These are phyloP conservation scores for Helobdella robusta DNA, from an alignment of 2,888 invertebrate species.

Conservation along the genomic window DNA sequence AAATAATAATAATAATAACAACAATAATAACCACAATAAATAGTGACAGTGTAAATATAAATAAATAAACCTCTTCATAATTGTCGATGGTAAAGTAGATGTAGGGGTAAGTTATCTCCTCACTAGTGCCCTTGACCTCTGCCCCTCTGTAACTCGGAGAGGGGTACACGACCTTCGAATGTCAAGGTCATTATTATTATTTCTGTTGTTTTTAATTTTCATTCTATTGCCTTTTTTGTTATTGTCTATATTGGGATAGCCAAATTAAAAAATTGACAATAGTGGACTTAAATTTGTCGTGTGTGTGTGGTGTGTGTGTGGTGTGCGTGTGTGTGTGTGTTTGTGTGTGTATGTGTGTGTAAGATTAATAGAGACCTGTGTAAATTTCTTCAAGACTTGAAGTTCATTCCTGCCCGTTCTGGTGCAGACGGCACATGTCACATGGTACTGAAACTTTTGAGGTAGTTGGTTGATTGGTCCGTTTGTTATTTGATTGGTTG, in stretches of 20 bases:
- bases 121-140: constrained; percentile 94
- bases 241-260: background rate
- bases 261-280: too few relatives aligned
- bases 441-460: constrained; percentile 76
- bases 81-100: constrained; percentile 99
- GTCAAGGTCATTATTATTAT: background rate
- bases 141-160: constrained; percentile 91
- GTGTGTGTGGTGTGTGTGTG: background rate
- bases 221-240: background rate
- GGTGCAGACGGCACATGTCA: constrained; percentile 93
- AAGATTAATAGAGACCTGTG: constrained; percentile 57
- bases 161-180: constrained; percentile 71
- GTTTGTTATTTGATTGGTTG: background rate
- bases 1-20: too few relatives aligned
- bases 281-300: too few relatives aligned
- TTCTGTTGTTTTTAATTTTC: background rate
- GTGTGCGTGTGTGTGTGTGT: background rate
- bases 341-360: background rate
- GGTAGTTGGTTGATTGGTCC: background rate
- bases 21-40: too few relatives aligned
- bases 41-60: too few relatives aligned
- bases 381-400: constrained; percentile 82
- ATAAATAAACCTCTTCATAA: constrained; percentile 80
- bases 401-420: constrained; percentile 92
- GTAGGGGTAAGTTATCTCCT: constrained; percentile 97